A percentile compares a stretch with the other conserved stretches of the same genome.
Evolutionary conservation across 2,888 invertebrate species (phyloP).

Genomic region (Epistrophe eligans): DNA sequence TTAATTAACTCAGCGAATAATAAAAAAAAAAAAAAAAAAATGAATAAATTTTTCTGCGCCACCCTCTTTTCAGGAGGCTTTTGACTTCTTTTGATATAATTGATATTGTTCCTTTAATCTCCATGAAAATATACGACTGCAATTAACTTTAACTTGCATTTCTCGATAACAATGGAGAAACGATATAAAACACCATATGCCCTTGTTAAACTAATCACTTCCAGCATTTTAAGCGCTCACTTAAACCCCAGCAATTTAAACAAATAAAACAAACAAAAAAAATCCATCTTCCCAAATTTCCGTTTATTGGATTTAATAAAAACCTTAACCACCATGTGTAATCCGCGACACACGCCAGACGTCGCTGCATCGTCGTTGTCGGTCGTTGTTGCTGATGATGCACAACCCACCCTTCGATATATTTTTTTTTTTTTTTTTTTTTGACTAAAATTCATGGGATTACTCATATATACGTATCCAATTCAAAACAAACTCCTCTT

Average conservation of each 20-base stretch:
- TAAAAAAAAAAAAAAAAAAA: not conserved
- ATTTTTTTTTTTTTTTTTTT: not conserved
- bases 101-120: slow-evolving; percentile 35
- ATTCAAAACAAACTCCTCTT: slow-evolving; percentile 4
- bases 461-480: slow-evolving; percentile 51
- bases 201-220: slow-evolving; percentile 48
- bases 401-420: slow-evolving; percentile 1
- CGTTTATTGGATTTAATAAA: slow-evolving; percentile 62
- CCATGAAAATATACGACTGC: slow-evolving; percentile 35
- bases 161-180: slow-evolving; percentile 6
- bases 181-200: slow-evolving; percentile 27
- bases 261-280: slow-evolving; percentile 2
- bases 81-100: slow-evolving; percentile 24
- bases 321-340: slow-evolving; percentile 48
- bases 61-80: not conserved
- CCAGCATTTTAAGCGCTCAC: slow-evolving; percentile 29
- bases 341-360: slow-evolving; percentile 69
- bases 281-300: slow-evolving; percentile 35
- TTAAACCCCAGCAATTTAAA: slow-evolving; percentile 47
- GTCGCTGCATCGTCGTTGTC: not conserved
- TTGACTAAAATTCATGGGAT: slow-evolving; percentile 32
- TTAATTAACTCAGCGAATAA: not conserved
- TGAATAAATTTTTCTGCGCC: not conserved
- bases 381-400: slow-evolving; percentile 13
- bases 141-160: slow-evolving; percentile 47